Percentiles rank a stretch among this genome's conserved stretches.
phyloP scores from a whole-genome alignment of 2,797 vertebrate genomes.

The Manis pentadactyla region DNA sequence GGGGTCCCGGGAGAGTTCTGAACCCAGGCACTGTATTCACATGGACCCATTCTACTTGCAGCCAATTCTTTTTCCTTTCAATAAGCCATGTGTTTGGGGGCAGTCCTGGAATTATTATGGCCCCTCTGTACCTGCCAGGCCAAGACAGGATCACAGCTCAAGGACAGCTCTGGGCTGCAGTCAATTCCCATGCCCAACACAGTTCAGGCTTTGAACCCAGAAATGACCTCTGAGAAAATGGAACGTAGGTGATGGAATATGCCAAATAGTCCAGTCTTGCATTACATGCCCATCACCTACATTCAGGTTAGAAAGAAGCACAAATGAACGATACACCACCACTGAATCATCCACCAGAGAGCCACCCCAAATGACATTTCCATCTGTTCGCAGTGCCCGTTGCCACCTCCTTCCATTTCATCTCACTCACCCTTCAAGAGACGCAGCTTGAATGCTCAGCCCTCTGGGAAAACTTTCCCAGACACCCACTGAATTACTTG shows the following conservation, averaged over 20 bases:
- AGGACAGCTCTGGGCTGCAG: background rate
- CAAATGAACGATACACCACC: background rate
- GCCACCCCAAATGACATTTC: background rate
- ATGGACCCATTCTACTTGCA: background rate
- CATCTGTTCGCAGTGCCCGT: background rate
- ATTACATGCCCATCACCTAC: background rate
- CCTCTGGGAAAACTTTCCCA: background rate
- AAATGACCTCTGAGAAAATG: slow-evolving; percentile 31
- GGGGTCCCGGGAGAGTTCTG: background rate
- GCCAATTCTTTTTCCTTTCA: background rate
- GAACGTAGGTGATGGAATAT: background rate
- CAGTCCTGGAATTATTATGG: background rate
- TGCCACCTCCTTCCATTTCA: background rate
- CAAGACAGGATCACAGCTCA: background rate
- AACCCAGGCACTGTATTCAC: background rate
- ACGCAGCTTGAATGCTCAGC: background rate
- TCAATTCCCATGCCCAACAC: background rate
- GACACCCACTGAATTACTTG: background rate
- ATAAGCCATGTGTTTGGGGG: background rate
- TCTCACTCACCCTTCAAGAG: background rate
- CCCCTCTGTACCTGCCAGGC: background rate
- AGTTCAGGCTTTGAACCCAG: background rate
- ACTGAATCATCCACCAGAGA: slow-evolving; percentile 4
- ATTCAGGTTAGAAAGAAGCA: background rate
- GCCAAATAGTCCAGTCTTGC: background rate